Percentiles rank a stretch among this genome's conserved stretches.
These are phyloP conservation scores for Bombus difficillimus DNA, from an alignment of 1,140 invertebrate genomes.

Conservation along the genomic window DNA sequence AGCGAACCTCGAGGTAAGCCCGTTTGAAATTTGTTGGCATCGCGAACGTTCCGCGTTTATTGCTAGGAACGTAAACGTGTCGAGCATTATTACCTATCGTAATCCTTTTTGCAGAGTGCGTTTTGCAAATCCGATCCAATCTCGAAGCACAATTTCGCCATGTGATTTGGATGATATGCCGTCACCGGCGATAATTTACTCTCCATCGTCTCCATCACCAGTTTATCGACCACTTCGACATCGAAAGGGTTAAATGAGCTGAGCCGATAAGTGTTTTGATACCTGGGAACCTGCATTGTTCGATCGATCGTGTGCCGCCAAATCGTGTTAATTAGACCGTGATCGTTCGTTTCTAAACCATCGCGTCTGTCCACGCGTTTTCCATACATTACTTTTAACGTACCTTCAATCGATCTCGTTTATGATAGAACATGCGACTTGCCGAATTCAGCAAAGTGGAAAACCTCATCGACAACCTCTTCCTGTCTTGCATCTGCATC, in stretches of 20 bases:
- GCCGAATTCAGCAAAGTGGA: constrained; percentile 31
- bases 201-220: constrained; percentile 53
- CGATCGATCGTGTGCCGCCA: too few relatives aligned
- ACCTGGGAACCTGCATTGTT: constrained; percentile 54
- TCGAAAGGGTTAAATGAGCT: constrained; percentile 54
- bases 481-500: constrained; percentile 14
- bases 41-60: background rate
- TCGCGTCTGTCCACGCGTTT: too few relatives aligned
- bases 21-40: background rate
- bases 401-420: constrained; percentile 58
- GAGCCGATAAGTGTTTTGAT: constrained; percentile 68
- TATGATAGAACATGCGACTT: constrained; percentile 47
- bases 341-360: too few relatives aligned
- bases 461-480: constrained; percentile 20
- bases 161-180: constrained; percentile 45
- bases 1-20: background rate
- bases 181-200: constrained; percentile 46
- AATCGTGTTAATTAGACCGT: background rate
- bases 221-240: constrained; percentile 42
- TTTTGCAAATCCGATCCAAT: constrained; percentile 59
- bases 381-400: background rate
- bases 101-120: constrained; percentile 57
- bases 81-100: constrained; percentile 63
- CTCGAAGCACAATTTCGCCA: constrained; percentile 56
- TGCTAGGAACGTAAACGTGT: background rate